phyloP scores from a whole-genome alignment of 2,113 vertebrate genomes.

The Castor canadensis region DNA sequence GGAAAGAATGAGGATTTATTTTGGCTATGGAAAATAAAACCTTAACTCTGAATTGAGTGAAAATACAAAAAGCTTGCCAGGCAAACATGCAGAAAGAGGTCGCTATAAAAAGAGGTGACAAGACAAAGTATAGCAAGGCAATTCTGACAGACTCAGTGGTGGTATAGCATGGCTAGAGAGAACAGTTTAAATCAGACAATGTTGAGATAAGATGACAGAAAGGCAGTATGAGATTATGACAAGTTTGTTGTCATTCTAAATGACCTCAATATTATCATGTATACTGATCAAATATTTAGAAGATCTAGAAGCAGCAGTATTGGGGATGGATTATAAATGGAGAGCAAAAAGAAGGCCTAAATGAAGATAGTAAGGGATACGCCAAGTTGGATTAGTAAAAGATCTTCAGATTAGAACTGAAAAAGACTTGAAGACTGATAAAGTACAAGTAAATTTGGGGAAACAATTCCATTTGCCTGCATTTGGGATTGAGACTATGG shows the following conservation, averaged over 20 bases:
- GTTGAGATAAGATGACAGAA: neutral
- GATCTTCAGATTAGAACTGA: neutral
- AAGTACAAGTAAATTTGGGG: conserved; percentile 1
- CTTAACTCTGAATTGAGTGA: neutral
- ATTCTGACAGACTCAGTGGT: neutral
- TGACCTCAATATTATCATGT: neutral
- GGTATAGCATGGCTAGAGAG: neutral
- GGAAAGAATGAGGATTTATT: neutral
- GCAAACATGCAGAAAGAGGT: neutral
- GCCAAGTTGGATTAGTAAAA: neutral
- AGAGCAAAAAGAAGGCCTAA: neutral
- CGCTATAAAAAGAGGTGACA: neutral
- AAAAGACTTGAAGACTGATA: neutral
- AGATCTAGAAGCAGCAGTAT: neutral
- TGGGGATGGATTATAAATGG: neutral
- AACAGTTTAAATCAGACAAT: neutral
- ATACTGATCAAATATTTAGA: neutral
- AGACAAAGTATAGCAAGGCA: neutral
- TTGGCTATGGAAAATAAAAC: neutral
- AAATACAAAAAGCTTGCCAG: neutral
- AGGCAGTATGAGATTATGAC: too few relatives aligned
- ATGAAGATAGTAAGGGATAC: neutral
- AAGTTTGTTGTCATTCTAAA: neutral
- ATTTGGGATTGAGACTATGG: neutral
- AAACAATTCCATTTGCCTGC: conserved; percentile 17